phyloP scores from a whole-genome alignment of 2,113 vertebrate genomes.

The Toxotes chatareus region DNA sequence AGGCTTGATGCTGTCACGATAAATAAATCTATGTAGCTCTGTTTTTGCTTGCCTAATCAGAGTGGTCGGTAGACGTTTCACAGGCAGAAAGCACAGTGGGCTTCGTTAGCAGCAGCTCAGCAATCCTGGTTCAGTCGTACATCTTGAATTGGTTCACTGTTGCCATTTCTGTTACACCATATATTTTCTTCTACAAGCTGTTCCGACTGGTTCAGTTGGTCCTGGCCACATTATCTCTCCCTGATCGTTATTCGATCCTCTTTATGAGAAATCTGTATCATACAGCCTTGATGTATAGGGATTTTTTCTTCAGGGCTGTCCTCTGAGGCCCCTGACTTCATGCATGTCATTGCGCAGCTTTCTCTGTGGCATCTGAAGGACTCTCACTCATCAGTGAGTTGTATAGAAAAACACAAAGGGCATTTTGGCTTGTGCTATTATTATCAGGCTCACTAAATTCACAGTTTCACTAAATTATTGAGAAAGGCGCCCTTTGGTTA shows the following conservation, averaged over 20 bases:
- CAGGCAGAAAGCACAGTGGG: conserved; percentile 21
- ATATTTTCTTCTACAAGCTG: background rate
- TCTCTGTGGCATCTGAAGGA: conserved; percentile 59
- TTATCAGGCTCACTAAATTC: background rate
- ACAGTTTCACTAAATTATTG: background rate
- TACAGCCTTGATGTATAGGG: conserved; percentile 49
- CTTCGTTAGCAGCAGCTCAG: conserved; percentile 47
- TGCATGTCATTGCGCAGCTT: conserved; percentile 67
- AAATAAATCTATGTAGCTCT: conserved; percentile 9
- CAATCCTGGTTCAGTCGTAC: conserved; percentile 51
- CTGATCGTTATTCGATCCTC: background rate
- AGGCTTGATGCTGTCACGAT: conserved; percentile 23
- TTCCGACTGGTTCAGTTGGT: background rate
- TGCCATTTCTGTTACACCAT: conserved; percentile 38
- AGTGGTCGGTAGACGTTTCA: conserved; percentile 9
- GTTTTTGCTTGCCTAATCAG: conserved; percentile 27
- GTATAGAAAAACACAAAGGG: conserved; percentile 15
- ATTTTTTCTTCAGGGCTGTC: conserved; percentile 49
- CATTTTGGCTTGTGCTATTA: background rate
- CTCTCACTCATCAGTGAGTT: conserved; percentile 51
- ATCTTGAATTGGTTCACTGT: conserved; percentile 45
- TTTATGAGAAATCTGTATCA: conserved; percentile 48
- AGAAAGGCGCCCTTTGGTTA: background rate
- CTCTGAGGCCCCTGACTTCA: conserved; percentile 65
- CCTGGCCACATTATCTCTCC: background rate